Base-by-base conservation (phyloP, 2,113 vertebrate genomes). In the Isichthys henryi region DNA sequence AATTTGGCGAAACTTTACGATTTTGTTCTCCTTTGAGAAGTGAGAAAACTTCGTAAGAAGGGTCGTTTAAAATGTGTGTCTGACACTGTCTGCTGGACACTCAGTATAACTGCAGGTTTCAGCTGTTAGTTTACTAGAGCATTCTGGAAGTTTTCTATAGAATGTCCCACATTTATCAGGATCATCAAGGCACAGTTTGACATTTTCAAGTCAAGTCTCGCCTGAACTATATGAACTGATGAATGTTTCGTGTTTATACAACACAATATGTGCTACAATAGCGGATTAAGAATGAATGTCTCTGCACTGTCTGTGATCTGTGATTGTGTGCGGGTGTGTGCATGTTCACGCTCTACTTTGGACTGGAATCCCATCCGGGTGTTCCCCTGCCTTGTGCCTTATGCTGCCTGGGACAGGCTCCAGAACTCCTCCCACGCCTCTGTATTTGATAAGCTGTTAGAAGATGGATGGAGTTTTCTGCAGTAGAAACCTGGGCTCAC, bases 61-160 rank as follows among this genome's bases (percentile, higher is more conserved):
- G n/a, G 21, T 3, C n/a, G 2, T n/a, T 31, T 74, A 52, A 89
- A 89, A 85, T 84, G 77, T 89, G 88, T 62, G 50, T 58, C 88
- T 84, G 88, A 21, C 52, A 82, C 77, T 17, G 52, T 84, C 88
- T 89, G 23, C 88, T 85, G 88, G 88, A 48, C 88, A 62, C n/a
- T 43, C 23, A 62, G 4, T 43, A 62, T 83, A 85, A 84, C 39
- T 89, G 53, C 88, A 85, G 13, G 10, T 62, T 53, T 85, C 50
- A 56, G 50, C 50, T 53, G 5, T 11, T 83, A 89, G 31, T 74
- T 10, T 43, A 56, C 70, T 39, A 58, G 58, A 27, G 19, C 70
- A 43, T 83, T 89, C 48, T 82, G 11, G n/a, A 88, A 74, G 74
- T 43, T 43, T 43, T 8, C 35, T 80, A 5, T 19, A 80, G 35